These are phyloP conservation scores for Molorchus minor DNA, from an alignment of 2,888 invertebrate species.

Conservation along the genomic window DNA sequence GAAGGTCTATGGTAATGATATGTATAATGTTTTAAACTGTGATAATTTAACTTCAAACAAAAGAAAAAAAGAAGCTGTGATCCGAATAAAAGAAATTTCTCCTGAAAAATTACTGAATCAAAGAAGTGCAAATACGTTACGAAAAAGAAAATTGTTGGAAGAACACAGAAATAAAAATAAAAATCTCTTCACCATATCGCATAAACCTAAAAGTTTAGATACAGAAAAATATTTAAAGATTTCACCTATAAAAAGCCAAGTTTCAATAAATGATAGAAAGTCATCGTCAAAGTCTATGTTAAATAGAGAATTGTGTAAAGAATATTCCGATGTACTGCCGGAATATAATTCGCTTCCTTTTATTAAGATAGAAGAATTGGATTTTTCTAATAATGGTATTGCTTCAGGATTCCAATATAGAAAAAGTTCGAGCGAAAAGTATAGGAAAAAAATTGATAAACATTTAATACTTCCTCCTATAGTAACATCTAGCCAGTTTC, in stretches of 20 bases:
- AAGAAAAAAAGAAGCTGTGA: slow-evolving; percentile 37
- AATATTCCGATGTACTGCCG: slow-evolving; percentile 34
- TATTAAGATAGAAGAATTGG: slow-evolving; percentile 36
- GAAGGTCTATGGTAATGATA: slow-evolving; percentile 13
- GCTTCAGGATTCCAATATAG: slow-evolving; percentile 6
- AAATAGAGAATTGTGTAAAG: slow-evolving; percentile 30
- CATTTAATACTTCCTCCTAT: slow-evolving; percentile 51
- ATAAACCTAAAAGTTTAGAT: slow-evolving; percentile 38
- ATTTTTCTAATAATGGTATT: slow-evolving; percentile 4
- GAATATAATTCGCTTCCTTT: slow-evolving; percentile 55
- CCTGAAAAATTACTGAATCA: slow-evolving; percentile 36
- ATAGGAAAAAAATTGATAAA: slow-evolving; percentile 41
- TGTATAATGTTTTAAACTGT: slow-evolving; percentile 16
- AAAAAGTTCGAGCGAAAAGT: slow-evolving; percentile 16
- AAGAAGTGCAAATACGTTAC: slow-evolving; percentile 22
- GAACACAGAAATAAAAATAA: slow-evolving; percentile 20
- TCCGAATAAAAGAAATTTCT: slow-evolving; percentile 44
- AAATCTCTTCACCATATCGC: slow-evolving; percentile 33
- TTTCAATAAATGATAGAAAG: slow-evolving; percentile 34
- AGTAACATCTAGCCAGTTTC: slow-evolving; percentile 49
- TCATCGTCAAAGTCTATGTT: slow-evolving; percentile 32
- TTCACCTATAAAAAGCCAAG: slow-evolving; percentile 38
- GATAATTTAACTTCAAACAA: slow-evolving; percentile 18
- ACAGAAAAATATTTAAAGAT: slow-evolving; percentile 44
- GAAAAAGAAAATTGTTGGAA: slow-evolving; percentile 18